These are phyloP conservation scores for Chelonus formosanus DNA, from an alignment of 2,888 invertebrate species.

Conservation along the genomic window DNA sequence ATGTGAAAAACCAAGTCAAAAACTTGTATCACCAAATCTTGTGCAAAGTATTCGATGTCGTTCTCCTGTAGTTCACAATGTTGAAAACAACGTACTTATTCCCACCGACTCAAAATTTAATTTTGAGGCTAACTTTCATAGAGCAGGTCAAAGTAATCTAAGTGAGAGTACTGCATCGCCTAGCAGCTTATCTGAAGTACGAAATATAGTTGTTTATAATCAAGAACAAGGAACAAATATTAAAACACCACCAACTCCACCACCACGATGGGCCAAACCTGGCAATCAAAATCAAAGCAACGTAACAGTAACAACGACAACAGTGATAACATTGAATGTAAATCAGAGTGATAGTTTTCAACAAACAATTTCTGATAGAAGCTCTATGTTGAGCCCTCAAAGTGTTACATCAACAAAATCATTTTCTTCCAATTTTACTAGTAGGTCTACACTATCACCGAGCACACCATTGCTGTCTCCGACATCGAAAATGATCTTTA, in stretches of 20 bases:
- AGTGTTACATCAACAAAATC: slow-evolving; percentile 59
- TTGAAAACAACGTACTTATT: slow-evolving; percentile 59
- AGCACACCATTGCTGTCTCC: slow-evolving; percentile 32
- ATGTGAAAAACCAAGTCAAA: slow-evolving; percentile 57
- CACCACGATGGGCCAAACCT: slow-evolving; percentile 86
- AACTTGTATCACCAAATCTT: slow-evolving; percentile 60
- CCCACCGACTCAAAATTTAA: slow-evolving; percentile 48
- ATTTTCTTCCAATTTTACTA: slow-evolving; percentile 55
- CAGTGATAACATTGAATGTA: slow-evolving; percentile 77
- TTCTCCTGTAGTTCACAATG: slow-evolving; percentile 61
- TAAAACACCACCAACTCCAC: slow-evolving; percentile 81
- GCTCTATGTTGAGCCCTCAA: slow-evolving; percentile 58
- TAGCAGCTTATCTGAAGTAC: slow-evolving; percentile 49
- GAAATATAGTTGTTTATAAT: slow-evolving; percentile 47
- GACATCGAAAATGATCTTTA: slow-evolving; percentile 54
- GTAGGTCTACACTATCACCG: slow-evolving; percentile 49
- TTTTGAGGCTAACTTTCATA: slow-evolving; percentile 55
- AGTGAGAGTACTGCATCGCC: slow-evolving; percentile 49
- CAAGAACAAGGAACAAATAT: slow-evolving; percentile 49
- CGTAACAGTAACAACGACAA: slow-evolving; percentile 84
- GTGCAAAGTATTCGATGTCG: slow-evolving; percentile 61
- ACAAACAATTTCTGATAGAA: slow-evolving; percentile 60
- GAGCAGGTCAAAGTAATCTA: slow-evolving; percentile 52
- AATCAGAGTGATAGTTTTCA: slow-evolving; percentile 62
- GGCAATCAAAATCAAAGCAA: slow-evolving; percentile 71